A percentile compares a stretch with the other conserved stretches of the same genome.
Evolutionary conservation across 2,113 vertebrate species (phyloP).

Genomic region (Zingel zingel): DNA sequence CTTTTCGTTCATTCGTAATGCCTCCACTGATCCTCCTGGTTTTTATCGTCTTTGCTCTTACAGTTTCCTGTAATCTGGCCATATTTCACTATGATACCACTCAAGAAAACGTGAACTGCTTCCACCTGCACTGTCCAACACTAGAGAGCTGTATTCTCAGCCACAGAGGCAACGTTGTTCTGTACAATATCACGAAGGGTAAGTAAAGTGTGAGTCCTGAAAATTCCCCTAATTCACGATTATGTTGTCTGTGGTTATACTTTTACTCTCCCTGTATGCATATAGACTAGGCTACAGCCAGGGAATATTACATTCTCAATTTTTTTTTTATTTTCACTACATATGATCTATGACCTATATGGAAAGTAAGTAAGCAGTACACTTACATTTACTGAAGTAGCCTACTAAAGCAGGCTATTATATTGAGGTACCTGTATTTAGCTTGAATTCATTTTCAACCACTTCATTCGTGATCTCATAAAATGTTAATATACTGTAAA

Average conservation of each 20-base stretch:
- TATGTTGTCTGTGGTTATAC: neutral
- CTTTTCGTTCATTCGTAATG: too few relatives aligned
- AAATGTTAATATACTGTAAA: neutral
- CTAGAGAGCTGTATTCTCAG: conserved; percentile 91
- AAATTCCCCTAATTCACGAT: neutral
- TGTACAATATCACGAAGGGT: conserved; percentile 95
- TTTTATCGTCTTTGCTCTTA: neutral
- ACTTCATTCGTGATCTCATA: neutral
- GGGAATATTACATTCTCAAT: neutral
- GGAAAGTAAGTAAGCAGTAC: neutral
- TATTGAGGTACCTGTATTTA: neutral
- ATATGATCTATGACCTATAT: neutral
- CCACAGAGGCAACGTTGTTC: conserved; percentile 83
- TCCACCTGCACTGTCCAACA: conserved; percentile 91
- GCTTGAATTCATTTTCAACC: neutral
- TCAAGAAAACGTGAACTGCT: conserved; percentile 88
- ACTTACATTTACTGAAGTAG: neutral
- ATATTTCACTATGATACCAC: conserved; percentile 89
- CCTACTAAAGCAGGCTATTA: too few relatives aligned
- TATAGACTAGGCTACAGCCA: neutral
- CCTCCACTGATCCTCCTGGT: neutral
- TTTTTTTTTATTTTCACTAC: neutral
- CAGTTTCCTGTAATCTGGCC: conserved; percentile 94
- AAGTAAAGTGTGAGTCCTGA: conserved; percentile 24
- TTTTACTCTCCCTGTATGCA: too few relatives aligned